phyloP scores from a whole-genome alignment of 2,888 invertebrate species.

The Cordilura impudica region DNA sequence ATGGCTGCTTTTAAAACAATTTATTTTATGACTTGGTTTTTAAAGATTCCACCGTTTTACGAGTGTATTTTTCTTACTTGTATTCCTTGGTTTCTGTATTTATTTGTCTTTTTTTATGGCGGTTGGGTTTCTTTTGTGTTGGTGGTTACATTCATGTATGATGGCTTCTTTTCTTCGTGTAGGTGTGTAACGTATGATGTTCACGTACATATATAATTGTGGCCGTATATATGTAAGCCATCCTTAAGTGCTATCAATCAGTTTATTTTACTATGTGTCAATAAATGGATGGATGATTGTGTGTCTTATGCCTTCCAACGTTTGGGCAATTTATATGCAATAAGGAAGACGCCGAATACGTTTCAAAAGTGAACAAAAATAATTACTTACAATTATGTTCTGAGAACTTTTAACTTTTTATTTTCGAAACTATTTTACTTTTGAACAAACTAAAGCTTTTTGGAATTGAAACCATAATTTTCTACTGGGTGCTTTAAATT shows the following conservation, averaged over 20 bases:
- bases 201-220: conserved; percentile 37
- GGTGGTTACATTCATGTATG: conserved; percentile 20
- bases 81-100: conserved; percentile 29
- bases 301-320: too few species aligned
- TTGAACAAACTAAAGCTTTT: too few species aligned
- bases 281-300: too few species aligned
- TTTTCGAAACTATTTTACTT: too few species aligned
- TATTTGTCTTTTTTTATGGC: conserved; percentile 32
- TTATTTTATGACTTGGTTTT: conserved; percentile 41
- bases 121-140: neutral
- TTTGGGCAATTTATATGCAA: too few species aligned
- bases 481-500: too few species aligned
- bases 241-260: conserved; percentile 57
- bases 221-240: conserved; percentile 40
- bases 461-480: too few species aligned
- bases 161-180: conserved; percentile 12
- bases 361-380: too few species aligned
- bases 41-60: conserved; percentile 7
- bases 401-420: too few species aligned
- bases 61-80: neutral
- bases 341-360: too few species aligned
- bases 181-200: neutral
- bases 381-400: too few species aligned
- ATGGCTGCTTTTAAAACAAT: conserved; percentile 25
- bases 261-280: conserved; percentile 46